Conservation (phyloP, 2,888 invertebrate species). For the Parthenolecanium corni region DNA sequence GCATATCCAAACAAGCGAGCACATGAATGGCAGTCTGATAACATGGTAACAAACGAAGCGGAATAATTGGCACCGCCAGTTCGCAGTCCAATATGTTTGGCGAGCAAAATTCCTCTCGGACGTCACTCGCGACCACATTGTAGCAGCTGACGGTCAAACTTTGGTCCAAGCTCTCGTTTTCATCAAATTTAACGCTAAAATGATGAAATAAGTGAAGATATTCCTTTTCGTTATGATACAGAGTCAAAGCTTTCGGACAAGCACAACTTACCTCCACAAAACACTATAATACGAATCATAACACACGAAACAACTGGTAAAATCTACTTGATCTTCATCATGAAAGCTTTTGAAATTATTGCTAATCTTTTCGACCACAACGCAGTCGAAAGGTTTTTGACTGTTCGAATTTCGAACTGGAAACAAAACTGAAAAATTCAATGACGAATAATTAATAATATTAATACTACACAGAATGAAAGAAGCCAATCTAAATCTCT, state of each 20-base stretch:
- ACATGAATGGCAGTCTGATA: conserved; percentile 85
- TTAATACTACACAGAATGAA: neutral
- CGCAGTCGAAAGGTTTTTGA: conserved; percentile 62
- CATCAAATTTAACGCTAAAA: conserved; percentile 4
- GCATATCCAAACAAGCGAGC: conserved; percentile 76
- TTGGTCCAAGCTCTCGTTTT: neutral
- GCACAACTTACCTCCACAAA: conserved; percentile 64
- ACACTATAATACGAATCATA: conserved; percentile 88
- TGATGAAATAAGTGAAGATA: neutral
- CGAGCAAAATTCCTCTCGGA: conserved; percentile 6
- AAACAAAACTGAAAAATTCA: conserved; percentile 53
- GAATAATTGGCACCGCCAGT: conserved; percentile 62
- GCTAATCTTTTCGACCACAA: conserved; percentile 79
- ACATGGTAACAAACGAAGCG: conserved; percentile 59
- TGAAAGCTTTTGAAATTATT: conserved; percentile 77
- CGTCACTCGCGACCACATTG: conserved; percentile 24
- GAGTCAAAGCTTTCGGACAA: too few relatives aligned
- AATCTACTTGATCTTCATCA: conserved; percentile 71
- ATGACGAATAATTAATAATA: conserved; percentile 26
- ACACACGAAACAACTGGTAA: conserved; percentile 62
- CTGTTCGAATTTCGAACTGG: conserved; percentile 58
- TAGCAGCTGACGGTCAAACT: conserved; percentile 9
- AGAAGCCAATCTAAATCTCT: too few relatives aligned
- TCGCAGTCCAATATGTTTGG: conserved; percentile 40
- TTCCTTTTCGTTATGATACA: too few relatives aligned